A percentile compares a stretch with the other conserved stretches of the same genome.
Conservation (phyloP, 2,797 vertebrate species). For the Naso thynnoides region DNA sequence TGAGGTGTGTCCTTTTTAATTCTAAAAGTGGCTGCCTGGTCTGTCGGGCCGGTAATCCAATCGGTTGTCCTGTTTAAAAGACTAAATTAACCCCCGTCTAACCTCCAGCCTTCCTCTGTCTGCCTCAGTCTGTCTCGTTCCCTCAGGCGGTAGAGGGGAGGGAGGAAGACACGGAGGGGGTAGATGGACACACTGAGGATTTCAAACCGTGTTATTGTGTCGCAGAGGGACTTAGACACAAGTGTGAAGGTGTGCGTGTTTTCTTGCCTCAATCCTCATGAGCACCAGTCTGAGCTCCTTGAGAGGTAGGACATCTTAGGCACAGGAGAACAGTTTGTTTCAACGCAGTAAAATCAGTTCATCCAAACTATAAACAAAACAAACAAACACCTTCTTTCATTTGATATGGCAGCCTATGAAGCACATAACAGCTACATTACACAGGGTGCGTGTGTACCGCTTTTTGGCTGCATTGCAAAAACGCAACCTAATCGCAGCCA, state of each 20-base stretch:
- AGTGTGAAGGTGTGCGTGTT: constrained; percentile 22
- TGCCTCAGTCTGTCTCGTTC: constrained; percentile 53
- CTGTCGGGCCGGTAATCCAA: constrained; percentile 70
- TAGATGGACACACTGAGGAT: constrained; percentile 37
- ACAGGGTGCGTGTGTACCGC: too few relatives aligned
- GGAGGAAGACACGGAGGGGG: constrained; percentile 14
- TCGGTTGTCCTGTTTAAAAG: constrained; percentile 74
- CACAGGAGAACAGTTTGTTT: constrained; percentile 13
- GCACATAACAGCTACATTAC: too few relatives aligned
- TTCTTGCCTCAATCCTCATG: constrained; percentile 25
- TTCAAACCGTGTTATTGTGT: constrained; percentile 52
- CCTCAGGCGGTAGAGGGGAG: constrained; percentile 30
- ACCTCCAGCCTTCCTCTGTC: constrained; percentile 67
- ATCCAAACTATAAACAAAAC: not conserved
- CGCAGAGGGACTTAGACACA: constrained; percentile 25
- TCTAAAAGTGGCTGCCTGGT: constrained; percentile 63
- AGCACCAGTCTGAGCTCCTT: constrained; percentile 34
- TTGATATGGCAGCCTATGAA: too few relatives aligned
- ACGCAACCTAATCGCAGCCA: too few relatives aligned
- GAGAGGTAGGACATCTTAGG: constrained; percentile 26
- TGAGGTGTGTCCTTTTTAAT: constrained; percentile 78
- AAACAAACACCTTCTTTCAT: not conserved
- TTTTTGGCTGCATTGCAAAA: too few relatives aligned
- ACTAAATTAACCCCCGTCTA: constrained; percentile 81
- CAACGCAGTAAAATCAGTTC: constrained; percentile 6